Evolutionary conservation across 2,113 vertebrate genomes (phyloP).

Genomic region (Tonatia bakeri): DNA sequence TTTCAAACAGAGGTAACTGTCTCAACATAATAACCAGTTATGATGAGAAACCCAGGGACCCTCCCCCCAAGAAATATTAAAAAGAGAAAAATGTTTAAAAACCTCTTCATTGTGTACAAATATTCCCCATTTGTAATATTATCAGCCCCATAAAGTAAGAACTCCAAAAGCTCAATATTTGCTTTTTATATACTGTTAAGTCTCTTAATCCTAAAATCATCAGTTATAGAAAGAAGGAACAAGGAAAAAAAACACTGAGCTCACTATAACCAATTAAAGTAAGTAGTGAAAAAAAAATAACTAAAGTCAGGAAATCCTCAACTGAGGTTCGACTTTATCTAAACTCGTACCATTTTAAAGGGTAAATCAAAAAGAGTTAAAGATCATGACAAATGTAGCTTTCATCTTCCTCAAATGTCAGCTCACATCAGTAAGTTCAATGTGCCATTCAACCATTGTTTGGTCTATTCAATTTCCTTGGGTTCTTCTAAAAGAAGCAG

Average conservation of each 20-base stretch:
- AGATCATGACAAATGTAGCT: neutral
- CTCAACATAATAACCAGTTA: neutral
- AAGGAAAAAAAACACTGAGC: neutral
- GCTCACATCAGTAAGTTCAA: neutral
- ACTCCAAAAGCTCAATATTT: slow-evolving; percentile 27
- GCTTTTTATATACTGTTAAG: neutral
- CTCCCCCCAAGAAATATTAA: neutral
- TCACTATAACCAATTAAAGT: slow-evolving; percentile 15
- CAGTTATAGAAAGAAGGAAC: neutral
- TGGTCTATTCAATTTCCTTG: neutral
- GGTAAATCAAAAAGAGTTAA: neutral
- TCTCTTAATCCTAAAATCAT: slow-evolving; percentile 16
- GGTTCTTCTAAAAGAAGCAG: slow-evolving; percentile 13
- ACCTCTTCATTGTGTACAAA: neutral
- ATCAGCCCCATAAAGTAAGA: neutral
- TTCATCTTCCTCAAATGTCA: neutral
- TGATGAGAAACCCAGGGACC: neutral
- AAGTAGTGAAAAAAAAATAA: neutral
- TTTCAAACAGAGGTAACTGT: slow-evolving; percentile 41
- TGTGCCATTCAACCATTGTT: neutral
- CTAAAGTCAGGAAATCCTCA: neutral
- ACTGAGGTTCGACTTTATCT: neutral
- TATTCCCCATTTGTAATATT: slow-evolving; percentile 24
- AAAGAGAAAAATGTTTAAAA: neutral
- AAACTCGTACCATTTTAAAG: neutral